Conservation (phyloP, 2,113 vertebrate genomes). For the Melospiza melodia region DNA sequence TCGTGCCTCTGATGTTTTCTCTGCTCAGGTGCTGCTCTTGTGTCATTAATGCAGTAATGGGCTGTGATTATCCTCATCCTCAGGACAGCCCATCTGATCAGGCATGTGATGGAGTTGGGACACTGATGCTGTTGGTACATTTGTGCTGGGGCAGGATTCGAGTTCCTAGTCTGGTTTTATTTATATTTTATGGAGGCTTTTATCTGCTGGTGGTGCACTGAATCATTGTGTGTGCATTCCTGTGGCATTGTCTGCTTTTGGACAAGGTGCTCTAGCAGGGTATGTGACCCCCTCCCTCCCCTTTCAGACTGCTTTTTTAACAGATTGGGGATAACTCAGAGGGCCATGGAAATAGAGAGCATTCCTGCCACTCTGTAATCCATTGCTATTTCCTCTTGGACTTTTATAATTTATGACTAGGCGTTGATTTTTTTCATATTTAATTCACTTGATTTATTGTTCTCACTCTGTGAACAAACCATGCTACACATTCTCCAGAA, state of each 20-base stretch:
- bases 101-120: not conserved
- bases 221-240: fast-evolving
- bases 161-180: not conserved
- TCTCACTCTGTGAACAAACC: not conserved
- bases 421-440: not conserved
- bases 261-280: not conserved
- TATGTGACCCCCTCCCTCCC: not conserved
- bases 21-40: not conserved
- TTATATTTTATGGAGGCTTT: not conserved
- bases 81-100: not conserved
- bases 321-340: not conserved
- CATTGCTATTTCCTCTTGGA: not conserved
- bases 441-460: not conserved
- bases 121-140: not conserved
- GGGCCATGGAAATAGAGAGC: not conserved
- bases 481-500: not conserved
- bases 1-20: not conserved
- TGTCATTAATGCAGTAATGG: not conserved
- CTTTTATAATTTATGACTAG: not conserved
- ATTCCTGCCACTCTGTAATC: not conserved
- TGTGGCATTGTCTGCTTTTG: not conserved
- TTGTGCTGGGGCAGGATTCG: not conserved
- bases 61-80: not conserved
- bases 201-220: not conserved
- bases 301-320: not conserved